These are phyloP conservation scores for Ptyas mucosa DNA, from an alignment of 2,113 vertebrate species.

Conservation along the genomic window DNA sequence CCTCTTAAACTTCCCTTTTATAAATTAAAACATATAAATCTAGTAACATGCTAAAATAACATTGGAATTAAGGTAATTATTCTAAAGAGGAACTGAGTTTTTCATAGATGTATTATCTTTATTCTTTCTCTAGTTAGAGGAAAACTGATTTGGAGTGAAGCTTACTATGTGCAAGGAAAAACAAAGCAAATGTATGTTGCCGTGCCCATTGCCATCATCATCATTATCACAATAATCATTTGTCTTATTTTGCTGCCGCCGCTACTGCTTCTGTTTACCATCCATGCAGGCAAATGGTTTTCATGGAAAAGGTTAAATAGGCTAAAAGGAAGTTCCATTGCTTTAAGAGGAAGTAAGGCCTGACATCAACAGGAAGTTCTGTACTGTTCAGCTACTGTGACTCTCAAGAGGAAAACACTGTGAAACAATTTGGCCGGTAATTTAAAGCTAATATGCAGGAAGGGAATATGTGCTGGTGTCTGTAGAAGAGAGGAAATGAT, in stretches of 20 bases:
- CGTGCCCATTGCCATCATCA: background rate
- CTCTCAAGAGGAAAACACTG: conserved; percentile 60
- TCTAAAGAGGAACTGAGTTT: conserved; percentile 4
- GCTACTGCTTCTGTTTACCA: background rate
- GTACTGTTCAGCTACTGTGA: conserved; percentile 53
- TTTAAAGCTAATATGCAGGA: conserved; percentile 65
- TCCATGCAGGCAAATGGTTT: conserved; percentile 43
- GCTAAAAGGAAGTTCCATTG: conserved; percentile 68
- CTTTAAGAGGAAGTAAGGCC: conserved; percentile 72
- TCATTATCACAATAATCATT: background rate
- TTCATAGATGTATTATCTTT: conserved; percentile 37
- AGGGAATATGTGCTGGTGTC: conserved; percentile 62
- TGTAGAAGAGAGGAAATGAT: conserved; percentile 66
- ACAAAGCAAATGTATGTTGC: conserved; percentile 2
- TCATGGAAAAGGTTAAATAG: conserved; percentile 68
- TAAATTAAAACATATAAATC: background rate
- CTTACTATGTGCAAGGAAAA: background rate
- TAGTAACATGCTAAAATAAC: background rate
- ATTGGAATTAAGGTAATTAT: background rate
- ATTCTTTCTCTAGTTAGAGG: conserved; percentile 6
- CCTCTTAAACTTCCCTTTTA: background rate
- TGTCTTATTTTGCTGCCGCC: background rate
- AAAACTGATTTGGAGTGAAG: background rate
- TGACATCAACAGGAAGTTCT: conserved; percentile 80
- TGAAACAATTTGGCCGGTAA: conserved; percentile 71